These are phyloP conservation scores for Drosophila miranda DNA, from an alignment of 1,140 invertebrate genomes.

Conservation along the genomic window DNA sequence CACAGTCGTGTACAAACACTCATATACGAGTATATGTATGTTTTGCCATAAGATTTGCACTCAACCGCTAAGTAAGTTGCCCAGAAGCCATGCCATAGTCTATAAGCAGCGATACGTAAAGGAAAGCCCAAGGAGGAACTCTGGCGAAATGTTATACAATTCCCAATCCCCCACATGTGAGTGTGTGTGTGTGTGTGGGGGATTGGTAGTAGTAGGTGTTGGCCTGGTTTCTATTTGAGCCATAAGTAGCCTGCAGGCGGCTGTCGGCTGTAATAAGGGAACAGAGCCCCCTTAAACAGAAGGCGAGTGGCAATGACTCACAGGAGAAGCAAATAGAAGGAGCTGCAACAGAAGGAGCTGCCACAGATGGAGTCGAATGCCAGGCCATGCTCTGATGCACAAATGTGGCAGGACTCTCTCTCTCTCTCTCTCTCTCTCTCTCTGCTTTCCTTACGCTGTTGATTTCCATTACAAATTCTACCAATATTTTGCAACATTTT, in stretches of 20 bases:
- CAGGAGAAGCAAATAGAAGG: conserved; percentile 19
- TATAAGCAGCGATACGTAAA: conserved; percentile 67
- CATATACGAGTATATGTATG: too few relatives aligned
- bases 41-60: conserved; percentile 49
- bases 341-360: conserved; percentile 17
- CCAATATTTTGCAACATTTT: conserved; percentile 64
- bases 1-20: conserved; percentile 26
- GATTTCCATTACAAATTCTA: conserved; percentile 44
- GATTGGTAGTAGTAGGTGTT: conserved; percentile 15
- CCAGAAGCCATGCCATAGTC: conserved; percentile 66
- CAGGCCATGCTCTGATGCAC: conserved; percentile 37
- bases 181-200: conserved; percentile 7
- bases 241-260: conserved; percentile 61
- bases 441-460: conserved; percentile 19
- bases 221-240: conserved; percentile 57
- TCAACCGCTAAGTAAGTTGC: conserved; percentile 71
- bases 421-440: background rate
- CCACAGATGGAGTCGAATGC: conserved; percentile 27
- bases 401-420: background rate
- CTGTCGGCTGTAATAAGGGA: conserved; percentile 60
- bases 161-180: conserved; percentile 3
- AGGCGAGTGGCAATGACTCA: conserved; percentile 45
- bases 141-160: conserved; percentile 48
- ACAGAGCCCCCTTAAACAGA: conserved; percentile 29
- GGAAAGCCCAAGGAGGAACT: conserved; percentile 55